Percentiles rank a stretch among this genome's conserved stretches.
Conservation (phyloP, 2,797 vertebrate species). For the Crocodylus rhombifer region DNA sequence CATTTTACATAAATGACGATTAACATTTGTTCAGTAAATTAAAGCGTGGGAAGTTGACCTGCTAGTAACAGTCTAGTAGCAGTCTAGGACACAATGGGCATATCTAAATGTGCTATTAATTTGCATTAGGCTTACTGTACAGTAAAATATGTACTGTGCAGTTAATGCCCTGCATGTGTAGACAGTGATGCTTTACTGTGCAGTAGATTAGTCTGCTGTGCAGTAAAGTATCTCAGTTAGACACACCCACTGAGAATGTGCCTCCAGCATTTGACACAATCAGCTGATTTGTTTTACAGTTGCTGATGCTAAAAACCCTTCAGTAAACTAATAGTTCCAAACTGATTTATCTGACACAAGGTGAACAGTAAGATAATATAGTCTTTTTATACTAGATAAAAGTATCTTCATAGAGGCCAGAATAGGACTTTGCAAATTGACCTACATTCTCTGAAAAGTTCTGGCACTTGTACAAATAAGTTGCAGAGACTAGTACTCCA, state of each 20-base stretch:
- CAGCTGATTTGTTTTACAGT: background rate
- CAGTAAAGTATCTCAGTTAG: too few species aligned
- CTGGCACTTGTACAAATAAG: background rate
- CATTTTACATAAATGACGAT: background rate
- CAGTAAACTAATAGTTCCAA: background rate
- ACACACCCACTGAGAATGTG: background rate
- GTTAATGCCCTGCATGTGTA: too few species aligned
- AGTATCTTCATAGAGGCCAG: background rate
- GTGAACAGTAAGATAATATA: background rate
- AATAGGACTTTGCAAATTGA: background rate
- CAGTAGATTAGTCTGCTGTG: too few species aligned
- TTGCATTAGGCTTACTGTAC: too few species aligned
- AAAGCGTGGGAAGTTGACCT: constrained; percentile 32
- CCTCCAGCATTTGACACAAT: background rate
- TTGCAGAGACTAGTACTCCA: accelerated
- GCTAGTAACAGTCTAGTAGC: constrained; percentile 35
- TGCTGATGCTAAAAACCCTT: background rate
- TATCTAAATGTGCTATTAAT: too few species aligned
- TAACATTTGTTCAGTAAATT: constrained; percentile 4
- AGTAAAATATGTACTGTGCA: too few species aligned
- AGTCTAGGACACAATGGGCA: background rate
- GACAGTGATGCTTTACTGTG: too few species aligned
- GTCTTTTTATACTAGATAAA: background rate
- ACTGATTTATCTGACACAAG: background rate
- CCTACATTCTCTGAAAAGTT: background rate